phyloP scores from a whole-genome alignment of 2,113 vertebrate species.

The Glareola pratincola region DNA sequence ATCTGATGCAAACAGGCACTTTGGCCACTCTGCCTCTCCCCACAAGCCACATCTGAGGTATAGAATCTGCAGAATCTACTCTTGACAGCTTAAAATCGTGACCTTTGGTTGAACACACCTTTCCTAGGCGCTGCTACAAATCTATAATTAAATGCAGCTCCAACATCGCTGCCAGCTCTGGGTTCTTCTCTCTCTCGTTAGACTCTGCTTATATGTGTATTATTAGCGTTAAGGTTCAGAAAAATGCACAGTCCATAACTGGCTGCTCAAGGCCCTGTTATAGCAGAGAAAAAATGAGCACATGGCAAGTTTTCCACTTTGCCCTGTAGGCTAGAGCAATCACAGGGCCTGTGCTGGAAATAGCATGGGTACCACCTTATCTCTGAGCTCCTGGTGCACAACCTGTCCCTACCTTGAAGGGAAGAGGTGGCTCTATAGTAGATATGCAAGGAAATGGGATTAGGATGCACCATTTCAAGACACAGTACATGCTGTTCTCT shows the following conservation, averaged over 20 bases:
- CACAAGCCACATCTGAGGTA: not conserved
- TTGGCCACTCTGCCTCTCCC: not conserved
- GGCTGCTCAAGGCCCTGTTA: not conserved
- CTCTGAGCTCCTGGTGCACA: not conserved
- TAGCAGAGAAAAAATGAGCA: not conserved
- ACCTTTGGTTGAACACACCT: not conserved
- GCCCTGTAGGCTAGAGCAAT: not conserved
- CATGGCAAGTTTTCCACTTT: not conserved
- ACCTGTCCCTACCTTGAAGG: not conserved
- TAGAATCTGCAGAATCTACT: not conserved
- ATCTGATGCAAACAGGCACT: not conserved
- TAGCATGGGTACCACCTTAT: not conserved
- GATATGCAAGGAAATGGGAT: not conserved
- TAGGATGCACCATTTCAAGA: not conserved
- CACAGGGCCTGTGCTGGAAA: not conserved
- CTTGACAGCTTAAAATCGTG: not conserved
- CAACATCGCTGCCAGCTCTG: not conserved
- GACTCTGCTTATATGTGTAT: not conserved
- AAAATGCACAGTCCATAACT: not conserved
- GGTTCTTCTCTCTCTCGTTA: not conserved
- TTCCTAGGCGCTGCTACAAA: not conserved
- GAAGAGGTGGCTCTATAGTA: rapidly evolving
- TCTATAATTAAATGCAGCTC: not conserved
- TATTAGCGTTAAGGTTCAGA: not conserved
- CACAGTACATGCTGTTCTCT: not conserved